phyloP scores from a whole-genome alignment of 2,797 vertebrate genomes.

The Falco novaeseelandiae region DNA sequence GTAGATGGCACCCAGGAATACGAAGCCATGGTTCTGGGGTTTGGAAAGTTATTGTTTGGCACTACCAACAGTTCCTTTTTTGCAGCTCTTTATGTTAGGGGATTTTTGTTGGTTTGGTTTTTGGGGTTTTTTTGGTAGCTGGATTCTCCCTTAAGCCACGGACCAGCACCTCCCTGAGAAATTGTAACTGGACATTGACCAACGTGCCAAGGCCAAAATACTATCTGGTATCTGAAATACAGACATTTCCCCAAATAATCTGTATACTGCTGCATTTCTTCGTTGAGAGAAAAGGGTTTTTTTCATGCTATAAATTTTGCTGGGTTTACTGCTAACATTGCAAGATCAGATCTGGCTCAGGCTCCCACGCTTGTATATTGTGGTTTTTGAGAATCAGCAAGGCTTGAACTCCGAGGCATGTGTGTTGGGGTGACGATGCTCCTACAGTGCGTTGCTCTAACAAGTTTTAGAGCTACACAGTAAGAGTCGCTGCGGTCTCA shows the following conservation, averaged over 20 bases:
- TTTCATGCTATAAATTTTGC: neutral
- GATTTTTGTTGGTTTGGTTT: too few relatives aligned
- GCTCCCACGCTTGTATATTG: neutral
- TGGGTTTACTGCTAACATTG: neutral
- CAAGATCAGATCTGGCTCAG: neutral
- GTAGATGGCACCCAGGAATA: neutral
- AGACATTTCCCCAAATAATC: neutral
- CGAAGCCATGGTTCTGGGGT: neutral
- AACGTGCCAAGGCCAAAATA: neutral
- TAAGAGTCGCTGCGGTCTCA: accelerated
- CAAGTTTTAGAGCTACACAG: neutral
- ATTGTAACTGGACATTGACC: neutral
- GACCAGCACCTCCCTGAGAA: neutral
- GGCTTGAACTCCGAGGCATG: accelerated
- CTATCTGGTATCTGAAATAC: neutral
- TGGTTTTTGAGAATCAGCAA: neutral
- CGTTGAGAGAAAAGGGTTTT: accelerated
- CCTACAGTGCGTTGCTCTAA: neutral
- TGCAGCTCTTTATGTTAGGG: neutral
- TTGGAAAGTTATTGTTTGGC: neutral
- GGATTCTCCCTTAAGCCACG: neutral
- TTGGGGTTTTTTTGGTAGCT: neutral
- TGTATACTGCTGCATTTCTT: neutral
- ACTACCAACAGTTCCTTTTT: neutral
- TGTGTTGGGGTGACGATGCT: neutral